These are phyloP conservation scores for Acanthisitta chloris DNA, from an alignment of 2,113 vertebrate genomes.

Conservation along the genomic window DNA sequence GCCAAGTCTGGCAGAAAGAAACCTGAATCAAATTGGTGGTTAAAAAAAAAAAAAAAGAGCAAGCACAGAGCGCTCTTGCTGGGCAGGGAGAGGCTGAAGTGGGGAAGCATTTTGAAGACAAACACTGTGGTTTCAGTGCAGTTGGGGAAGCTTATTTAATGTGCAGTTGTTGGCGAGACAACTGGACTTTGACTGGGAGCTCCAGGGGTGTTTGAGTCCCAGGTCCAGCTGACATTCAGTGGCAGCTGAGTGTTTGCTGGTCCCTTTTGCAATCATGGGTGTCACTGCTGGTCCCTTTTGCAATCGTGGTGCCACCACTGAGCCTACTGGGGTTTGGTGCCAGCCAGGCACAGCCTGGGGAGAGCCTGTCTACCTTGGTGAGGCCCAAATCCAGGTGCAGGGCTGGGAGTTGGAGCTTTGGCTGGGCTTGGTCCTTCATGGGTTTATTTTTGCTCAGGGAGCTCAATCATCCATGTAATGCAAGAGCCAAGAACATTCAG, in stretches of 20 bases:
- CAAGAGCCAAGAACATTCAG: not conserved
- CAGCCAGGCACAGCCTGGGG: not conserved
- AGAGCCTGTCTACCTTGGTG: accelerated
- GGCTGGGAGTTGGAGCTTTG: not conserved
- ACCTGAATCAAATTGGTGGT: not conserved
- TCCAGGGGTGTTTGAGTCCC: not conserved
- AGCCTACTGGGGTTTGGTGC: not conserved
- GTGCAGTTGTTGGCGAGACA: not conserved
- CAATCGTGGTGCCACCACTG: not conserved
- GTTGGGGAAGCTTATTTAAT: not conserved
- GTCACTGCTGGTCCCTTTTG: not conserved
- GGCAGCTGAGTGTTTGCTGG: not conserved
- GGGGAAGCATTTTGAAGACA: not conserved
- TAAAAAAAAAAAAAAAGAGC: not conserved
- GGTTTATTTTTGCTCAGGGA: not conserved
- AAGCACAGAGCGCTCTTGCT: not conserved
- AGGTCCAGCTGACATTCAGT: not conserved
- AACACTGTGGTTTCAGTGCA: not conserved
- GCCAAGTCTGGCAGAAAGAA: constrained; percentile 6
- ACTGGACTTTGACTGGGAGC: not conserved
- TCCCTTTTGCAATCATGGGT: not conserved
- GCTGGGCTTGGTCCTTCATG: not conserved
- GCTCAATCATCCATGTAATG: not conserved
- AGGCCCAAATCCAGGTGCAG: not conserved
- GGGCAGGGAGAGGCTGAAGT: constrained; percentile 3